Evolutionary conservation across 2,113 vertebrate genomes (phyloP), one percentile per base, ranked within the genome.

Genomic region (Myanophis thanlyinensis): DNA sequence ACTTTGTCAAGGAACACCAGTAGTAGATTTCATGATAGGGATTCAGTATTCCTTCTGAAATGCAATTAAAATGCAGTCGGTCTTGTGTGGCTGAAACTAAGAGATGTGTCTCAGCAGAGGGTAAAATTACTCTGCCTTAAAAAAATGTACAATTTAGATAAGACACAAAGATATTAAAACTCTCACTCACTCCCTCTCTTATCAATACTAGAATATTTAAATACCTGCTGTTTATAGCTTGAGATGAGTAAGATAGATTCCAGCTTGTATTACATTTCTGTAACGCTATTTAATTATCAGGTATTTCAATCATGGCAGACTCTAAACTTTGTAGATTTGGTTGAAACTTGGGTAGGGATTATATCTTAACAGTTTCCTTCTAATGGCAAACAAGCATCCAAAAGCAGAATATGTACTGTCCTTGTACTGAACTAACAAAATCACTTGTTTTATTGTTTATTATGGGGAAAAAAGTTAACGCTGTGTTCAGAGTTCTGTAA

Each of bases 401-500:
- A 80, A 80, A 80, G 1, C 35, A n/a, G n/a, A n/a, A n/a, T n/a
- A n/a, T n/a, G 22, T 80, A 80, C 35, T 22, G 35, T 22, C 44
- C 20, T 80, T 80, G 12, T 67, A 25, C 62, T 35, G 25, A 59
- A 27, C 56, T 59, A 59, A 59, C 18, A 53, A 48, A 88, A 47
- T 4, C 0, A 18, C 40, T 88, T 94, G 15, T 80, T 94, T 46
- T 0, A 0, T 91, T 93, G 87, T 90, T 95, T 87, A 35, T 90
- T 18, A 91, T 90, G 88, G 89, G 90, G 93, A 73, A 62, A 13
- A 85, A 56, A 91, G 91, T 88, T 35, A 54, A 62, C 27, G 30
- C 54, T 9, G 25, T 48, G 27, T 48, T 73, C 52, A 5, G 5
- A 0, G 91, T 12, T 12, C 92, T 94, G 86, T 92, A 90, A 30